Percentiles rank a stretch among this genome's conserved stretches.
Evolutionary conservation across 2,113 vertebrate genomes (phyloP).

Genomic region (Centropristis striata): DNA sequence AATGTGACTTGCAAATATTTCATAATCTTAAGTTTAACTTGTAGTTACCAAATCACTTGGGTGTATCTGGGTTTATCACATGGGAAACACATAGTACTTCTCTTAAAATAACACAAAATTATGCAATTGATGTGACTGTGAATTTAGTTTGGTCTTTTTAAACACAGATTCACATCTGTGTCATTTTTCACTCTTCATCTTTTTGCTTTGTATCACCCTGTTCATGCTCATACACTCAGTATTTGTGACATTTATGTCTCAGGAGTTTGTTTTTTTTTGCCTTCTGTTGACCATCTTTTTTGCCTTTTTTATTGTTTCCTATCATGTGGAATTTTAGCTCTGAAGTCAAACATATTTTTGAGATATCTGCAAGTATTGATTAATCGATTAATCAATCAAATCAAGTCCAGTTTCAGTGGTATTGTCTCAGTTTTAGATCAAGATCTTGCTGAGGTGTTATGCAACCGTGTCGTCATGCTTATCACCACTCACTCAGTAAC

Average conservation of each 20-base stretch:
- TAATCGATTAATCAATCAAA: background rate
- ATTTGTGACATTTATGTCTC: background rate
- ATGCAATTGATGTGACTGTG: conserved; percentile 12
- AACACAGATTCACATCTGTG: background rate
- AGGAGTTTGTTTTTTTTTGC: background rate
- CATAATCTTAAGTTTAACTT: conserved; percentile 14
- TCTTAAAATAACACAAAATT: conserved; percentile 20
- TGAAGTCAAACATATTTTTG: background rate
- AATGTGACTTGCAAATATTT: conserved; percentile 20
- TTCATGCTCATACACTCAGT: background rate
- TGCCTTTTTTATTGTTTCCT: no score
- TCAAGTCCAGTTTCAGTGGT: background rate
- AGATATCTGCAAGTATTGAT: background rate
- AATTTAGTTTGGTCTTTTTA: background rate
- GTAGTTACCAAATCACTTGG: conserved; percentile 24
- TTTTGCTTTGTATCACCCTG: background rate
- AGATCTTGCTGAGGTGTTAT: background rate
- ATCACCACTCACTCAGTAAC: background rate
- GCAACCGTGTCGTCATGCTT: background rate
- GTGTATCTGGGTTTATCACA: conserved; percentile 1
- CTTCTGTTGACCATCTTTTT: no score
- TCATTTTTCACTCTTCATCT: background rate
- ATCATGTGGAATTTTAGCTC: background rate
- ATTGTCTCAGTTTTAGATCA: background rate
- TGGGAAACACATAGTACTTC: conserved; percentile 11